Base-by-base conservation (phyloP, 2,888 invertebrate genomes). In the Liodrosophila aerea region DNA sequence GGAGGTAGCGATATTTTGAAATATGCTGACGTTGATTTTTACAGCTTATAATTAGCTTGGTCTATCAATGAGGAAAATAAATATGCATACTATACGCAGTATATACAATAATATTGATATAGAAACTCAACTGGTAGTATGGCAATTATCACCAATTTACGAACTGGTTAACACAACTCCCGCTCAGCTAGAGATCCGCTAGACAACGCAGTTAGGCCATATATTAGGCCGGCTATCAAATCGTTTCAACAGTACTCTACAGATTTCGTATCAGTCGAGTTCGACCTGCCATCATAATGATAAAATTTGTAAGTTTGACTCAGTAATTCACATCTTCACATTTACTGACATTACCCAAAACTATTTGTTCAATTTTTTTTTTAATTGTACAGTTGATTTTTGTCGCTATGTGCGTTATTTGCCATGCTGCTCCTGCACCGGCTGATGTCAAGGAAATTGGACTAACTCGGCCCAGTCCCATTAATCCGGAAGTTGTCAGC, bases 341-440 rank as follows among this genome's bases (percentile, higher is more conserved):
- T n/a, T n/a, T n/a, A n/a, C n/a, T n/a, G n/a, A n/a, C n/a, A n/a
- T n/a, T n/a, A n/a, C n/a, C n/a, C n/a, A n/a, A n/a, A n/a, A n/a
- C n/a, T n/a, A n/a, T n/a, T n/a, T n/a, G n/a, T n/a, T n/a, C n/a
- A n/a, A n/a, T n/a, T n/a, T n/a, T n/a, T n/a, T n/a, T n/a, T n/a
- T n/a, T n/a, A n/a, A n/a, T n/a, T n/a, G n/a, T n/a, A n/a, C 30
- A 88, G 88, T 51, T 87, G 2, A 62, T 88, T 56, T 54, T 88
- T 9, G 49, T 71, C 18, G 75, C 84, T 27, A 30, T 88, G n/a
- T 63, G 75, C 34, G 83, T 69, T 34, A 64, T 70, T 34, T 69
- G 74, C 11, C 34, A 70, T 13, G 87, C 87, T 8, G 85, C 87
- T 4, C 87, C 89, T 1, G 15, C 70, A 4, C 47, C 59, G n/a